Evolutionary conservation across 2,113 vertebrate genomes (phyloP).

Genomic region (Mus pahari): DNA sequence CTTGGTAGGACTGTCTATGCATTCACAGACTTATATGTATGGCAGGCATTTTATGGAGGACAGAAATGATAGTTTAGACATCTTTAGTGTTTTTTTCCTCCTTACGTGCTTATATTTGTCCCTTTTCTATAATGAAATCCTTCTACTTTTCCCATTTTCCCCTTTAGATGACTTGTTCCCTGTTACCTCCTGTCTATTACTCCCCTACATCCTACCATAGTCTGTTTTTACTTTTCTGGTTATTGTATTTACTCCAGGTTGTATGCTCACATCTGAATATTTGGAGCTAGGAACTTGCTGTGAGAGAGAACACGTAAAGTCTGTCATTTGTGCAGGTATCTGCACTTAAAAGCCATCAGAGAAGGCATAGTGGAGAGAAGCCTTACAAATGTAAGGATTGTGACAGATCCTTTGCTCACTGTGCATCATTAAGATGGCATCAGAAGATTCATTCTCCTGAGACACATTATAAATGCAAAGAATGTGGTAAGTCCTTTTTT

Average conservation of each 20-base stretch:
- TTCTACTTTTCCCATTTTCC: too few species aligned
- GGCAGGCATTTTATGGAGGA: background rate
- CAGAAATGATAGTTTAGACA: background rate
- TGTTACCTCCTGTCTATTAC: background rate
- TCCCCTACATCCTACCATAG: too few species aligned
- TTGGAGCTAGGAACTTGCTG: too few species aligned
- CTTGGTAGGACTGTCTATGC: too few species aligned
- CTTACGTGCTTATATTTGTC: background rate
- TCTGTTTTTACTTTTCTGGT: too few species aligned
- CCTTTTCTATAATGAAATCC: background rate
- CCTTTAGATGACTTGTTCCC: too few species aligned
- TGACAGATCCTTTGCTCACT: background rate
- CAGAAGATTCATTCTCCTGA: background rate
- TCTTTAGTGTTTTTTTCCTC: background rate
- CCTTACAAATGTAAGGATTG: background rate
- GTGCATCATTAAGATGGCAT: background rate
- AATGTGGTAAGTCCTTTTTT: constrained; percentile 1
- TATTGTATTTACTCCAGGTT: too few species aligned
- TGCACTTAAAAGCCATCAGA: background rate
- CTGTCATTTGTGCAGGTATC: background rate
- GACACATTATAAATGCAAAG: background rate
- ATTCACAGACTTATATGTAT: background rate
- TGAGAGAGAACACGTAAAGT: too few species aligned
- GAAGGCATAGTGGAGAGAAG: background rate
- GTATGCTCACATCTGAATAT: too few species aligned